A percentile compares a stretch with the other conserved stretches of the same genome.
These are phyloP conservation scores for Microctonus hyperodae DNA, from an alignment of 2,888 invertebrate genomes.

Conservation along the genomic window DNA sequence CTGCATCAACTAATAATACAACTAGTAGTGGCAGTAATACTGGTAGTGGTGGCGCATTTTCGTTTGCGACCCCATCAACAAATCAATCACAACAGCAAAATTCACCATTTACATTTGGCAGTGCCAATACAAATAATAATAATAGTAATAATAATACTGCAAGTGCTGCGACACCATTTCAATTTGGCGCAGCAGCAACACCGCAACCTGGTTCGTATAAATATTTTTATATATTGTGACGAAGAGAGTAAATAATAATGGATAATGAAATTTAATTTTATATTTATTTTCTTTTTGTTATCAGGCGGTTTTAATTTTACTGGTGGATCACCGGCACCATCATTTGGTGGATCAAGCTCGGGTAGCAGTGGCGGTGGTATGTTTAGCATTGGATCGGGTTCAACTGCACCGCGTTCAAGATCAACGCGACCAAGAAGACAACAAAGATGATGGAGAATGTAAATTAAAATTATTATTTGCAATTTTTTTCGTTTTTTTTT, in stretches of 20 bases:
- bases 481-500: neutral
- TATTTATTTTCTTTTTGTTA: neutral
- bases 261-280: neutral
- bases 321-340: constrained; percentile 48
- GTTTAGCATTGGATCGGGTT: constrained; percentile 65
- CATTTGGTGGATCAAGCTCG: constrained; percentile 35
- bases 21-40: constrained; percentile 5
- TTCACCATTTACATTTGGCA: constrained; percentile 35
- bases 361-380: constrained; percentile 47
- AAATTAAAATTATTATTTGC: constrained; percentile 42
- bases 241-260: neutral
- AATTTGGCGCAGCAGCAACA: constrained; percentile 48
- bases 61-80: constrained; percentile 10
- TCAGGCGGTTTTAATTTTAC: constrained; percentile 57
- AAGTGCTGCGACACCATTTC: constrained; percentile 37
- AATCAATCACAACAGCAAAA: constrained; percentile 33
- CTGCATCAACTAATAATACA: constrained; percentile 2
- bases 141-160: constrained; percentile 14
- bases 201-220: constrained; percentile 46
- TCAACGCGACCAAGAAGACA: constrained; percentile 58
- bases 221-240: neutral
- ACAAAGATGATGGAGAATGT: constrained; percentile 61
- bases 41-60: constrained; percentile 12
- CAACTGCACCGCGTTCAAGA: constrained; percentile 60
- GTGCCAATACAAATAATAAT: neutral